These are phyloP conservation scores for Alouatta palliata DNA, from an alignment of 2,113 vertebrate species.

Conservation along the genomic window DNA sequence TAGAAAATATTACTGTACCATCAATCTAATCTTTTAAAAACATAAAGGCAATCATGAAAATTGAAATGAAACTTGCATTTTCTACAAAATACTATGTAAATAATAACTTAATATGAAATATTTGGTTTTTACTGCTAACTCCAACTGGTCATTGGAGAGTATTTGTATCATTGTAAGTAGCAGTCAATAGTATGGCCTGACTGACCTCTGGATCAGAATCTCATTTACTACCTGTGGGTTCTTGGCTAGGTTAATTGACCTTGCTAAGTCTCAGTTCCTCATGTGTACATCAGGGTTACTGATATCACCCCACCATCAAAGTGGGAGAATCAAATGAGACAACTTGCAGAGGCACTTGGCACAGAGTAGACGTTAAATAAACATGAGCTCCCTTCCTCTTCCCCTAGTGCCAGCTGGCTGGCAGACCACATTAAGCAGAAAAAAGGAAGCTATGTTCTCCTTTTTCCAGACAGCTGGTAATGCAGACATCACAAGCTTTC, in stretches of 20 bases:
- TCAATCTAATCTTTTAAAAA: conserved; percentile 9
- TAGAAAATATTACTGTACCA: neutral
- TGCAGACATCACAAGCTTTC: conserved; percentile 59
- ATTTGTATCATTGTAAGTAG: neutral
- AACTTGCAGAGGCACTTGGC: neutral
- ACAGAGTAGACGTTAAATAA: neutral
- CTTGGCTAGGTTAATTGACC: neutral
- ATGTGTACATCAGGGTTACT: neutral
- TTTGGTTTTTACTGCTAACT: neutral
- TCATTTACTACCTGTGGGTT: neutral
- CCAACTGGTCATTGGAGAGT: neutral
- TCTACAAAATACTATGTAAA: neutral
- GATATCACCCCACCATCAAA: neutral
- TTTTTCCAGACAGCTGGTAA: conserved; percentile 77
- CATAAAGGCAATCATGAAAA: neutral
- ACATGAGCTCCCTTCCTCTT: neutral
- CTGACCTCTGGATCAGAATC: neutral
- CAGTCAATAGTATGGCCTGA: neutral
- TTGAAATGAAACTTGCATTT: neutral
- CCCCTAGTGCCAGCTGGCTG: conserved; percentile 52
- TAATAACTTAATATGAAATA: neutral
- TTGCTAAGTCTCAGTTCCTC: neutral
- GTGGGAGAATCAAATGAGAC: neutral
- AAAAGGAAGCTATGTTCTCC: conserved; percentile 69
- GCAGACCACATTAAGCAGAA: neutral